A percentile compares a stretch with the other conserved stretches of the same genome.
Conservation (phyloP, 2,888 invertebrate genomes). For the Agriotes lineatus region DNA sequence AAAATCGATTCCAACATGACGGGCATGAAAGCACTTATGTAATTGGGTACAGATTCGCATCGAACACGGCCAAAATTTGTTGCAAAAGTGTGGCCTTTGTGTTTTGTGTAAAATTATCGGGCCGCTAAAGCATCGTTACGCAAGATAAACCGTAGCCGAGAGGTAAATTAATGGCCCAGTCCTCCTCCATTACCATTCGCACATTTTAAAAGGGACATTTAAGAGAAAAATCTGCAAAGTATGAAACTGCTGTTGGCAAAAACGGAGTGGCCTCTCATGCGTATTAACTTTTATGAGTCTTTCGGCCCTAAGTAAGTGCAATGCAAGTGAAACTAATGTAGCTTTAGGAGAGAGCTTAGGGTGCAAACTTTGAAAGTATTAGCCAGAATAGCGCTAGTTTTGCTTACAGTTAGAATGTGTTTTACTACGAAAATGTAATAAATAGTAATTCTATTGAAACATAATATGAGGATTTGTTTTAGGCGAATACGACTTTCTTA, state of each 20-base stretch:
- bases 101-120: neutral
- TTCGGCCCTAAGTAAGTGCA: constrained; percentile 1
- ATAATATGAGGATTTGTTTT: too few relatives aligned
- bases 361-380: too few relatives aligned
- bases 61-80: too few relatives aligned
- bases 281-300: constrained; percentile 7
- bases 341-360: too few relatives aligned
- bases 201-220: constrained; percentile 12
- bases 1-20: too few relatives aligned
- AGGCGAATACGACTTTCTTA: too few relatives aligned
- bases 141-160: neutral
- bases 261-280: constrained; percentile 5
- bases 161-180: constrained; percentile 4
- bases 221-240: constrained; percentile 23
- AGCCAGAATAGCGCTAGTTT: too few relatives aligned
- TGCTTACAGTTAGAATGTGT: too few relatives aligned
- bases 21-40: too few relatives aligned
- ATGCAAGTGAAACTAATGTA: neutral
- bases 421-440: too few relatives aligned
- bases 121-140: neutral
- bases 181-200: constrained; percentile 10
- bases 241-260: constrained; percentile 10
- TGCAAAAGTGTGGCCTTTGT: neutral
- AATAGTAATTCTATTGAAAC: too few relatives aligned
- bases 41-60: too few relatives aligned